phyloP scores from a whole-genome alignment of 2,888 invertebrate genomes.

The Pseudeuparius sepicola region DNA sequence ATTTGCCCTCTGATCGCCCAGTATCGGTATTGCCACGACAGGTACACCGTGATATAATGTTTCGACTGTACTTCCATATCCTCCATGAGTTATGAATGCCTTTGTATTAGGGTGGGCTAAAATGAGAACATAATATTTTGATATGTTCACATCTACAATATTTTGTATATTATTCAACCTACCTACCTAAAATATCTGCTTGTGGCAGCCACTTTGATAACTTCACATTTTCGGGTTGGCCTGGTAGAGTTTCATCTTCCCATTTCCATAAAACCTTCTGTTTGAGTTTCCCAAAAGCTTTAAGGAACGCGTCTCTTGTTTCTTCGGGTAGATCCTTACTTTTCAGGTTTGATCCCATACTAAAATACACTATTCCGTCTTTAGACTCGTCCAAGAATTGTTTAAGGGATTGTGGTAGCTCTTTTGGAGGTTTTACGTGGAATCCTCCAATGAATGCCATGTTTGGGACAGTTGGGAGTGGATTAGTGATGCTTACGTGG shows the following conservation, averaged over 20 bases:
- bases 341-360: constrained; percentile 49
- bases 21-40: constrained; percentile 44
- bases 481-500: constrained; percentile 42
- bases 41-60: constrained; percentile 43
- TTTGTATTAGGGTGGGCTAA: constrained; percentile 45
- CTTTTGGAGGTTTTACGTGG: constrained; percentile 33
- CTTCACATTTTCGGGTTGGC: constrained; percentile 35
- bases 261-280: constrained; percentile 60
- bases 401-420: constrained; percentile 39
- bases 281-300: constrained; percentile 47
- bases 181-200: constrained; percentile 29
- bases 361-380: constrained; percentile 47
- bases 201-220: constrained; percentile 30
- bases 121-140: no score
- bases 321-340: constrained; percentile 45
- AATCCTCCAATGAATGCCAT: constrained; percentile 46
- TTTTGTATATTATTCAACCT: no score
- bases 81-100: constrained; percentile 50
- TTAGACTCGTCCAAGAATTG: constrained; percentile 42
- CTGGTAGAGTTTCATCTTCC: constrained; percentile 41
- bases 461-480: constrained; percentile 44
- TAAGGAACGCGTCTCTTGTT: constrained; percentile 43
- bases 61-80: constrained; percentile 47
- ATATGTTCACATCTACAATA: no score
- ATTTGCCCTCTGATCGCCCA: constrained; percentile 44